phyloP scores from a whole-genome alignment of 2,797 vertebrate species.

The Sciurus carolinensis region DNA sequence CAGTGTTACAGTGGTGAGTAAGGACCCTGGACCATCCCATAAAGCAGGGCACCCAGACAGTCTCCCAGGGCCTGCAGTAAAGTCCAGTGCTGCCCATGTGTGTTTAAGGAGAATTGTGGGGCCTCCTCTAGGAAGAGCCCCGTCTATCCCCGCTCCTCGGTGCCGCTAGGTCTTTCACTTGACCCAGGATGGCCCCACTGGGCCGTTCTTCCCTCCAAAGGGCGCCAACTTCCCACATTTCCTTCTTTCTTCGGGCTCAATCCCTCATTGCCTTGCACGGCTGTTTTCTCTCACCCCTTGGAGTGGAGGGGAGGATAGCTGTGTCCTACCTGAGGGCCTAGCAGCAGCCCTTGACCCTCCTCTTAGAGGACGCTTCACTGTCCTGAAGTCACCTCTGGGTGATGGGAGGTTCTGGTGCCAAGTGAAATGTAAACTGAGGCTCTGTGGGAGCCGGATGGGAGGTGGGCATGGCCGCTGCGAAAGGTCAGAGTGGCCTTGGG shows the following conservation, averaged over 20 bases:
- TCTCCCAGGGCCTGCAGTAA: not conserved
- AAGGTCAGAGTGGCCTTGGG: not conserved
- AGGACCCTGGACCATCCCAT: not conserved
- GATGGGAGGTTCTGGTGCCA: not conserved
- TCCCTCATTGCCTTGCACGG: not conserved
- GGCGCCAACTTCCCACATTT: not conserved
- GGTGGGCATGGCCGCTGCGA: rapidly evolving
- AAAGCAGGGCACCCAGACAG: not conserved
- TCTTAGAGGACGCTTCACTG: not conserved
- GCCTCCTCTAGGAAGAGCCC: not conserved
- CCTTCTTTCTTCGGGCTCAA: not conserved
- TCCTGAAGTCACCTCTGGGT: not conserved
- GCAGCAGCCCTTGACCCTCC: not conserved
- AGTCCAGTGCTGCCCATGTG: not conserved
- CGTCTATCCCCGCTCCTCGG: not conserved
- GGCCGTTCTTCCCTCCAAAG: not conserved
- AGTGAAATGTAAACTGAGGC: not conserved
- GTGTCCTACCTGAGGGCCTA: too few species aligned
- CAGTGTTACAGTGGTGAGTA: not conserved
- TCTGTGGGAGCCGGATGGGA: rapidly evolving
- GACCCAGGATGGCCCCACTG: not conserved
- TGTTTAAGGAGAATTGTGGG: not conserved
- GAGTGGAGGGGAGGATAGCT: not conserved
- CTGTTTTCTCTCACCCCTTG: not conserved
- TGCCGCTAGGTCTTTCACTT: not conserved